Evolutionary conservation across 1,140 invertebrate genomes (phyloP).

Genomic region (Anastrepha obliqua): DNA sequence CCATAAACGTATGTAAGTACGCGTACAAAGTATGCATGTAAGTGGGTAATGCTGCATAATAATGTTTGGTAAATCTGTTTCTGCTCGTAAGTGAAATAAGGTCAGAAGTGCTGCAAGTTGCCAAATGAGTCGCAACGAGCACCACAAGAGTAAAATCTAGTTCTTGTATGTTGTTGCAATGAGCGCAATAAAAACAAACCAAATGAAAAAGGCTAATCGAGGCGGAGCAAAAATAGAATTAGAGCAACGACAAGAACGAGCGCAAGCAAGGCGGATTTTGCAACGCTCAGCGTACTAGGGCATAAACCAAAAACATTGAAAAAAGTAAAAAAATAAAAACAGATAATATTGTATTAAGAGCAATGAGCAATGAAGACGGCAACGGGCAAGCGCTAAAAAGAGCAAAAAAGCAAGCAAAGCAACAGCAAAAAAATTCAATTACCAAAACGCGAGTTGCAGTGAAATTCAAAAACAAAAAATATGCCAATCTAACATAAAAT

Average conservation of each 20-base stretch:
- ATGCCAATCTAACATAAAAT: constrained; percentile 29
- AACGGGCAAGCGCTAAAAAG: no score
- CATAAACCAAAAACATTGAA: background rate
- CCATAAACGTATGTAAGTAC: background rate
- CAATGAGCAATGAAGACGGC: no score
- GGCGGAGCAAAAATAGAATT: constrained; percentile 34
- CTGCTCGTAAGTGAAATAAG: constrained; percentile 37
- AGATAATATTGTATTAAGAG: no score
- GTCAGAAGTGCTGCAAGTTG: constrained; percentile 36
- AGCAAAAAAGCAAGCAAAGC: background rate
- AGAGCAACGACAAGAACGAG: constrained; percentile 19
- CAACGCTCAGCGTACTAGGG: background rate
- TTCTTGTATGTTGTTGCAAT: background rate
- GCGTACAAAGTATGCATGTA: background rate
- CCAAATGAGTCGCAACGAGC: constrained; percentile 8
- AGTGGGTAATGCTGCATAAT: background rate
- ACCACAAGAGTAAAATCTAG: background rate
- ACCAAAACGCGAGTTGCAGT: background rate
- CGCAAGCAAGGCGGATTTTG: background rate
- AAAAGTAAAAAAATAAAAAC: background rate
- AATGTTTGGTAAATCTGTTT: constrained; percentile 1
- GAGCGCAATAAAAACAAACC: background rate
- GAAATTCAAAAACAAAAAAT: background rate
- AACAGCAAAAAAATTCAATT: constrained; percentile 34
- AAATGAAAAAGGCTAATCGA: constrained; percentile 38